Conservation (phyloP, 1,140 invertebrate genomes). For the Papilio glaucus region DNA sequence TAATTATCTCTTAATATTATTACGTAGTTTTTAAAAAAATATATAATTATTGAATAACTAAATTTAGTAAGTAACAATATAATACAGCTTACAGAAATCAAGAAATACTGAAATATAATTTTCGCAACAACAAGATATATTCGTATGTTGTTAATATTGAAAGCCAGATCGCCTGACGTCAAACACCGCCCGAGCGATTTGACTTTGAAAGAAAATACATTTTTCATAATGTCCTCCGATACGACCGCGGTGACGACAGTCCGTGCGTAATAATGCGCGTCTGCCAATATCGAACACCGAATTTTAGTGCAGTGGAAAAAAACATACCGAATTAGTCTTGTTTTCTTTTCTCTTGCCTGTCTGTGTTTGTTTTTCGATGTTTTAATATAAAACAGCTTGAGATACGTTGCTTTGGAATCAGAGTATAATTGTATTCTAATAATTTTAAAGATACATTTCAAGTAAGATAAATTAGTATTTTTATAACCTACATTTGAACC, state of each 20-base stretch:
- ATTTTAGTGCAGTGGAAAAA: slow-evolving; percentile 3
- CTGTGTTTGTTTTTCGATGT: not conserved
- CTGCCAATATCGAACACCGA: slow-evolving; percentile 33
- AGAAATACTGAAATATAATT: not conserved
- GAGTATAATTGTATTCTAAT: too few relatives aligned
- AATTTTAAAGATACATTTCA: too few relatives aligned
- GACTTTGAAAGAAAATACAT: slow-evolving; percentile 62
- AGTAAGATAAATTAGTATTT: too few relatives aligned
- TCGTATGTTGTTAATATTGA: slow-evolving; percentile 34
- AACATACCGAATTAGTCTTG: not conserved
- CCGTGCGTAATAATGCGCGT: slow-evolving; percentile 45
- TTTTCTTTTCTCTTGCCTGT: not conserved
- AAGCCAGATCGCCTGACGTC: slow-evolving; percentile 53
- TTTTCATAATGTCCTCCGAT: slow-evolving; percentile 58
- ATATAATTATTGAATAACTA: too few relatives aligned
- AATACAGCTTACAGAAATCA: too few relatives aligned
- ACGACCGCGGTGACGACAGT: slow-evolving; percentile 46
- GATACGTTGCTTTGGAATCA: too few relatives aligned
- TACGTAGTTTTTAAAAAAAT: not conserved
- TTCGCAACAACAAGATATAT: slow-evolving; percentile 31
- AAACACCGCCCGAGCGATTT: slow-evolving; percentile 46
- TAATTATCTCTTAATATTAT: slow-evolving; percentile 27
- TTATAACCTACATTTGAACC: too few relatives aligned
- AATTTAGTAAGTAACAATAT: too few relatives aligned
- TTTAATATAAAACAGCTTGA: too few relatives aligned